Conservation (phyloP, 1,140 invertebrate genomes). For the Apis laboriosa region DNA sequence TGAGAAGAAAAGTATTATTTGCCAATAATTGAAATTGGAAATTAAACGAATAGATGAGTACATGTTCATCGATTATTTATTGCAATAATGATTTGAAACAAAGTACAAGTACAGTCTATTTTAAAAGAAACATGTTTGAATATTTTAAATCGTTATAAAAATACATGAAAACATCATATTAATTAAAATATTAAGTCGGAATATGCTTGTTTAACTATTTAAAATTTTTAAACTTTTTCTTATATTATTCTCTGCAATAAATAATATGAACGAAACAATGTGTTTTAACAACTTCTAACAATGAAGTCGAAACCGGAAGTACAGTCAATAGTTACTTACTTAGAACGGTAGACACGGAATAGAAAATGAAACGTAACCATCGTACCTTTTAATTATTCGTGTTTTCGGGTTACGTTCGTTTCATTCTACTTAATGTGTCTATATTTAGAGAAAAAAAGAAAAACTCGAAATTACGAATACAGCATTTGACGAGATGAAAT, state of each 20-base stretch:
- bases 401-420: not conserved
- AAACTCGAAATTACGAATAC: not conserved
- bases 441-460: not conserved
- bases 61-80: no score
- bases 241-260: no score
- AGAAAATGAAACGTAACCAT: not conserved
- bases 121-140: no score
- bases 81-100: not conserved
- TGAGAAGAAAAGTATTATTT: no score
- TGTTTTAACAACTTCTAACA: not conserved
- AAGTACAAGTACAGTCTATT: not conserved
- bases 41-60: no score
- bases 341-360: not conserved
- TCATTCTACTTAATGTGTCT: not conserved
- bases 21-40: no score
- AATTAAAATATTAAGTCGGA: no score
- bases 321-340: not conserved
- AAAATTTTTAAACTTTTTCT: no score
- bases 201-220: no score
- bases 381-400: not conserved
- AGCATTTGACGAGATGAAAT: not conserved
- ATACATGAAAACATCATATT: no score
- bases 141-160: no score
- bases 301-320: not conserved
- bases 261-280: no score